Conservation (phyloP, 2,113 vertebrate species). For the Notarius lentiginosus region DNA sequence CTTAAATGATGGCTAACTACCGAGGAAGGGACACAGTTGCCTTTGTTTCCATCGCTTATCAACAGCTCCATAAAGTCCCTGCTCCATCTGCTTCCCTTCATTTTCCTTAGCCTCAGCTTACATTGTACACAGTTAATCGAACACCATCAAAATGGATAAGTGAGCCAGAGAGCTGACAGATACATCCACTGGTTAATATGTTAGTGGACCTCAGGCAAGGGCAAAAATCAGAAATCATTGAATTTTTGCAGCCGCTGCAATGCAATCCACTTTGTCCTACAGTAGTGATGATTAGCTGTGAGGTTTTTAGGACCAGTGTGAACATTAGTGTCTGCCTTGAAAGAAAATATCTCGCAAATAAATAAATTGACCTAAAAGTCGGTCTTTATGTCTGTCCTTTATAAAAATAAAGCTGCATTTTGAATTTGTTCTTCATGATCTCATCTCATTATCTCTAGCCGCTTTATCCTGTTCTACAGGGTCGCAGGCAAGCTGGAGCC, state of each 20-base stretch:
- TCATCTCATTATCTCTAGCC: no score
- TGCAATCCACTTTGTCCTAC: neutral
- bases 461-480: no score
- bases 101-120: neutral
- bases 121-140: constrained; percentile 16
- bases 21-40: constrained; percentile 53
- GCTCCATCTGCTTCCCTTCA: constrained; percentile 32
- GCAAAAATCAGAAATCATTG: neutral
- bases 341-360: no score
- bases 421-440: neutral
- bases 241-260: neutral
- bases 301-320: neutral
- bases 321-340: neutral
- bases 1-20: constrained; percentile 41
- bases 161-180: constrained; percentile 10
- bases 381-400: no score
- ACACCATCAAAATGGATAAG: constrained; percentile 1
- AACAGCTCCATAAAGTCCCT: constrained; percentile 14
- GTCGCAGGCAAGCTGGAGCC: no score
- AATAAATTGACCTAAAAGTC: no score
- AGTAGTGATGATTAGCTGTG: neutral
- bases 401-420: no score
- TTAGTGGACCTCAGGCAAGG: neutral
- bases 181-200: neutral
- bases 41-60: constrained; percentile 63